Evolutionary conservation across 2,888 invertebrate genomes (phyloP).

Genomic region (Eudasyphora cyanicolor): DNA sequence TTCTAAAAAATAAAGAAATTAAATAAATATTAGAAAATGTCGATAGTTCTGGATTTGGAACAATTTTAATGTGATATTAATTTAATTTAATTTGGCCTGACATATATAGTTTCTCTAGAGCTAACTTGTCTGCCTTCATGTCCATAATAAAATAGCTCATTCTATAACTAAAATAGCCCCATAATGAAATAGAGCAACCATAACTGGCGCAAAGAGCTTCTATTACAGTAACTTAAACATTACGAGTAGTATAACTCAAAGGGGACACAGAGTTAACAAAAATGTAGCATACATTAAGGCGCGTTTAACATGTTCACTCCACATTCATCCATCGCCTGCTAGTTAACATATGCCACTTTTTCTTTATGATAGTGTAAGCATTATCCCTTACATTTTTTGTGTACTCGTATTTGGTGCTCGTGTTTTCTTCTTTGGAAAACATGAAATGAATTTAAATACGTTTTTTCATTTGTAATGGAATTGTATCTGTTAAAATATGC

Average conservation of each 20-base stretch:
- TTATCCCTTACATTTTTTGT: constrained; percentile 10
- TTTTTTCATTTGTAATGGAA: constrained; percentile 1
- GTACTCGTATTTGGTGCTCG: neutral
- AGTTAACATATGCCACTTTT: neutral
- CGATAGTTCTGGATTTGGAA: too few species aligned
- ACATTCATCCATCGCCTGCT: neutral
- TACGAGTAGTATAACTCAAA: neutral
- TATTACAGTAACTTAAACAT: too few species aligned
- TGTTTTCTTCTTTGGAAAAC: neutral
- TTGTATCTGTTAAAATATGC: constrained; percentile 29
- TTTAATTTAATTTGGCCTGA: too few species aligned
- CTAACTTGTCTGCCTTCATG: too few species aligned
- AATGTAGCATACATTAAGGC: constrained; percentile 28
- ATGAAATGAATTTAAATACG: constrained; percentile 33
- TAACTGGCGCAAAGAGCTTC: too few species aligned
- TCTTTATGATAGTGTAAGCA: constrained; percentile 15
- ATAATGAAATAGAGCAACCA: too few species aligned
- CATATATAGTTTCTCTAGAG: too few species aligned
- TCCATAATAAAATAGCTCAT: too few species aligned
- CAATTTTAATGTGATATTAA: too few species aligned
- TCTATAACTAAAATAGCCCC: too few species aligned
- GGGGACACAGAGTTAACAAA: neutral
- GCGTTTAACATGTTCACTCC: neutral
- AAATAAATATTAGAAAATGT: too few species aligned
- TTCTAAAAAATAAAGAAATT: too few species aligned